Evolutionary conservation across 1,140 invertebrate species (phyloP), one percentile per base, ranked within the genome.

Genomic region (Thaumatotibia leucotreta): DNA sequence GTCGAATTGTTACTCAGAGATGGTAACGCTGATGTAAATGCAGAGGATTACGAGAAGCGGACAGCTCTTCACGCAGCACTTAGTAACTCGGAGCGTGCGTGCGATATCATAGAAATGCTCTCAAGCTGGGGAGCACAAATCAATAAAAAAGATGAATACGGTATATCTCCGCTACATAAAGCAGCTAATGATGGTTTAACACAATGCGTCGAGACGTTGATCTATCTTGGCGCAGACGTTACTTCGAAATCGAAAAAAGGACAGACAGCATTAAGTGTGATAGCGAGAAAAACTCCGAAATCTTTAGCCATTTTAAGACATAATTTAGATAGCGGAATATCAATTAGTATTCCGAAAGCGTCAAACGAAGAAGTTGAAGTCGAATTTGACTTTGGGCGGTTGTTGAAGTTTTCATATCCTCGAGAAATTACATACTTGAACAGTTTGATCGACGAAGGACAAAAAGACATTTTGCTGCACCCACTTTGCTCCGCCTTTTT

Each of bases 121-220:
- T 74, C 94, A 11, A 92, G 92, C 67, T 89, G 92, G 74, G 92
- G 92, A 14, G 92, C 92, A 0, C 71, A 88, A 58, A 87, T 92
- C 2, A 93, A 93, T 67, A 91, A 92, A 11, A 92, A 92, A 39
- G 95, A 96, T 72, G 92, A 93, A 63, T 93, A 93, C 39, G 95
- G 94, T 1, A 94, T 95, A 69, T 95, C 94, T 1, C 93, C 95
- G 0, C 79, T 95, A n/a, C 95, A 95, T 79, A 89, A 95, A 10
- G 94, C 94, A n/a, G 94, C 94, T 9, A 82, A 94, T 33, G 94
- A 94, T 72, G 92, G 94, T 64, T 86, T 93, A 24, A 93, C 93
- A 0, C 91, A 92, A 32, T 94, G 93, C 64, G 94, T 94, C 1
- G 92, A 94, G 69, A 89, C 93, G 0, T 82, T 95, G 4, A 92